Percentiles rank a stretch among this genome's conserved stretches.
Evolutionary conservation across 2,888 invertebrate genomes (phyloP).

Genomic region (Nymphalis urticae): DNA sequence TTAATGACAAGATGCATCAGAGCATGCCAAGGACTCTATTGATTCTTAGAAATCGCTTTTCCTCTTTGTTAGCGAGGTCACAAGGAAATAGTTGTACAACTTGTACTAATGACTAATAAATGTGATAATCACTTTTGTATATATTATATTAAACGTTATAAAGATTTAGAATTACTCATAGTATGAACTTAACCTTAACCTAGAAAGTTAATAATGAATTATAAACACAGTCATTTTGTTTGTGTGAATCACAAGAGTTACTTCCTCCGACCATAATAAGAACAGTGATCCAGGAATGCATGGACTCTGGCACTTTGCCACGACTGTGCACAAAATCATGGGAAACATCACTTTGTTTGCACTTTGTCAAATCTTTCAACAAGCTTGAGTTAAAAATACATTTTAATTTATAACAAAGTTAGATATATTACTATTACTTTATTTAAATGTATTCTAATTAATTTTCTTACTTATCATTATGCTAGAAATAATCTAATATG

Average conservation of each 20-base stretch:
- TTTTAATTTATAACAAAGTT: neutral
- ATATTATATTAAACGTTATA: neutral
- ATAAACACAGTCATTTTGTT: conserved; percentile 44
- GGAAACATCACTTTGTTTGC: conserved; percentile 58
- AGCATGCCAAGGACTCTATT: conserved; percentile 39
- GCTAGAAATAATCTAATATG: too few relatives aligned
- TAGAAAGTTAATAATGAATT: conserved; percentile 25
- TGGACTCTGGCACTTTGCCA: conserved; percentile 63
- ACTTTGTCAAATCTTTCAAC: conserved; percentile 59
- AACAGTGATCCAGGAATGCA: conserved; percentile 58
- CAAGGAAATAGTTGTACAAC: conserved; percentile 23
- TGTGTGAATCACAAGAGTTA: conserved; percentile 45
- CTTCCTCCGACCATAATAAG: conserved; percentile 53
- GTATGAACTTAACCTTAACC: conserved; percentile 37
- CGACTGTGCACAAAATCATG: conserved; percentile 42
- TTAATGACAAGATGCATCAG: conserved; percentile 42
- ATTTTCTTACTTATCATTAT: too few relatives aligned
- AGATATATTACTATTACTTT: neutral
- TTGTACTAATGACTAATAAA: conserved; percentile 21
- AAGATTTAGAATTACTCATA: conserved; percentile 2
- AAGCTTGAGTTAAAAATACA: neutral
- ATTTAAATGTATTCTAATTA: too few relatives aligned
- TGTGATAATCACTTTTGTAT: neutral
- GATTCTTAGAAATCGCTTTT: conserved; percentile 42
- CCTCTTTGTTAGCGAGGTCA: conserved; percentile 39